Base-by-base conservation (phyloP, 2,888 invertebrate genomes). In the Agrypnus murinus region DNA sequence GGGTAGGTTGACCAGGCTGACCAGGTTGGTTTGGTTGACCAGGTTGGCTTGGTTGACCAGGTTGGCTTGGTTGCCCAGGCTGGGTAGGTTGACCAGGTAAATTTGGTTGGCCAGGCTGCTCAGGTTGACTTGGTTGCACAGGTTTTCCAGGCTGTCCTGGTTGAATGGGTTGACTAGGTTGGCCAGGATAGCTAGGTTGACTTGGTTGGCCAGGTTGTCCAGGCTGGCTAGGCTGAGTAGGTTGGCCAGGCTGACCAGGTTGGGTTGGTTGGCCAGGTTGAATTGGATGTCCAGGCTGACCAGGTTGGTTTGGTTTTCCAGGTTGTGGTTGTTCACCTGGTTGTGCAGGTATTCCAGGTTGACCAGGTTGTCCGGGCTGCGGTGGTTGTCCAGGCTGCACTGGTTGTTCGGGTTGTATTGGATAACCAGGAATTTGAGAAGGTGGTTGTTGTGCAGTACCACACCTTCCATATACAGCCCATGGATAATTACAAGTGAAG, bases 211-310 rank as follows among this genome's bases (percentile, higher is more conserved):
- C 40, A 9, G 60, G 71, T 66, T 59, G 65, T 40, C 58, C 46
- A n/a, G 73, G 75, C 79, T 75, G 64, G 80, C 78, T 64, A 80
- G 81, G 68, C 81, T 73, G 74, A 80, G 74, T 58, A 17, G 73
- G 69, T 34, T 72, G 68, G 7, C 73, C 71, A 0, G 25, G 71
- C 10, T 58, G 58, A 4, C 58, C 40, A 1, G 58, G 58, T 38
- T 58, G 58, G 1, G 40, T 40, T 15, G 58, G 36, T 17, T 58
- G 58, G 2, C 58, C 40, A 40, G 58, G 58, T 58, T 58, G 58
- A 2, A 45, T 45, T 25, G 60, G 60, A 14, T 60, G 60, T 0
- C 25, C 6, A 19, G 60, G 57, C 34, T 57, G 57, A 14, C 34
- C 36, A 9, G 50, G 17, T 14, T 60, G 66, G 76, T 55, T 74